These are phyloP conservation scores for Phaethon lepturus DNA, from an alignment of 2,113 vertebrate genomes.

Conservation along the genomic window DNA sequence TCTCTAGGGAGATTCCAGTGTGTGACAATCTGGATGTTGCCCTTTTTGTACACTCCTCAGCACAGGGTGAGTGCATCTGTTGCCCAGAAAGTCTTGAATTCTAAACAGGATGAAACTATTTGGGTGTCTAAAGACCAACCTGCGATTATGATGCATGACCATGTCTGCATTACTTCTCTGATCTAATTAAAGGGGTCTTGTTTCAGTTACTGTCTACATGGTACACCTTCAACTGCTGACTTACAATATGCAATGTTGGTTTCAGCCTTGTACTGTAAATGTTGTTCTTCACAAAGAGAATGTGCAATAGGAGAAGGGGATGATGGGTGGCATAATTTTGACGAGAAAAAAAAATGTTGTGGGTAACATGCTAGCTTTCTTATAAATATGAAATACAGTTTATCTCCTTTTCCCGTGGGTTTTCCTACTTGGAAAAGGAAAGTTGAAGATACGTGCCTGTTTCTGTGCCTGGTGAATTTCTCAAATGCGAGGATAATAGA, in stretches of 20 bases:
- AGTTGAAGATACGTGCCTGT: slow-evolving; percentile 46
- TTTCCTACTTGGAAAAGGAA: slow-evolving; percentile 29
- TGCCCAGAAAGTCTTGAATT: slow-evolving; percentile 25
- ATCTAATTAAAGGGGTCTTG: slow-evolving; percentile 30
- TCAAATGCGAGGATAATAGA: slow-evolving; percentile 39
- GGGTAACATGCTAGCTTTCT: background rate
- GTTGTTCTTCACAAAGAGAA: slow-evolving; percentile 58
- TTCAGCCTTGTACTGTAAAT: slow-evolving; percentile 70
- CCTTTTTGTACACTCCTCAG: background rate
- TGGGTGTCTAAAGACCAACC: slow-evolving; percentile 1
- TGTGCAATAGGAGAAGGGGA: slow-evolving; percentile 59
- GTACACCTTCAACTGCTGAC: slow-evolving; percentile 62
- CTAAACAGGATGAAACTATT: slow-evolving; percentile 17
- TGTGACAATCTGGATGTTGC: background rate
- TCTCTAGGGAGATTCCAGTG: slow-evolving; percentile 31
- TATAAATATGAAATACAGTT: background rate
- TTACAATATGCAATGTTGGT: slow-evolving; percentile 68
- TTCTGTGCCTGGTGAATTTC: slow-evolving; percentile 58
- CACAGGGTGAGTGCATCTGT: background rate
- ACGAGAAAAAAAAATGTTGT: background rate
- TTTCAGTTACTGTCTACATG: slow-evolving; percentile 63
- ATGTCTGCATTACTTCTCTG: background rate
- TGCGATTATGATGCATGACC: background rate
- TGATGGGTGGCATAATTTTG: background rate
- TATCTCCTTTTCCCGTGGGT: background rate